phyloP scores from a whole-genome alignment of 2,797 vertebrate genomes.

The Prionace glauca region DNA sequence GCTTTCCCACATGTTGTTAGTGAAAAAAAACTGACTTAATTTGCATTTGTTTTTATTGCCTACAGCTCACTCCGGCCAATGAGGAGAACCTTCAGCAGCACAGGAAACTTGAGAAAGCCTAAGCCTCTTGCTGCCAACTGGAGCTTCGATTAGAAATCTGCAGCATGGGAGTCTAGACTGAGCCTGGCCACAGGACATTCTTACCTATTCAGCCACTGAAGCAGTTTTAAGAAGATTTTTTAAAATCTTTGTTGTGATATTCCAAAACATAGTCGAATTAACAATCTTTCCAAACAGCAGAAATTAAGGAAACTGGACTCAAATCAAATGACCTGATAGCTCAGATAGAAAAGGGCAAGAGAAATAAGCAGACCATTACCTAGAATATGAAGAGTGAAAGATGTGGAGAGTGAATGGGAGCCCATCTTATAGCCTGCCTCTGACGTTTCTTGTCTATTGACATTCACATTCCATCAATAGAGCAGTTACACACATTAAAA shows the following conservation, averaged over 20 bases:
- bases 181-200: neutral
- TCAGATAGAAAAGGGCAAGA: neutral
- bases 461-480: neutral
- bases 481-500: neutral
- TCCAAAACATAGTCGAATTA: neutral
- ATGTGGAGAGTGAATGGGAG: neutral
- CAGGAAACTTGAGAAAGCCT: slow-evolving; percentile 45
- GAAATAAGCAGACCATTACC: neutral
- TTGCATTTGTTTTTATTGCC: slow-evolving; percentile 37
- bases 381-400: neutral
- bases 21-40: neutral
- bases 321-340: neutral
- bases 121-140: slow-evolving; percentile 42
- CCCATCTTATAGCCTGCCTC: neutral
- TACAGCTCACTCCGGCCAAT: slow-evolving; percentile 48
- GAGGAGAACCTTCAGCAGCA: slow-evolving; percentile 45
- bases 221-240: neutral
- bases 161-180: neutral
- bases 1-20: neutral
- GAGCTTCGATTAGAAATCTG: slow-evolving; percentile 38
- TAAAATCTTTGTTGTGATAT: neutral
- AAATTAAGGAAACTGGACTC: neutral
- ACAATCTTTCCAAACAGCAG: neutral
- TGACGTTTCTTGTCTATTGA: neutral
- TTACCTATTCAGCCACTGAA: neutral